Conservation (phyloP, 2,113 vertebrate species). For the Phalacrocorax pelagicus region DNA sequence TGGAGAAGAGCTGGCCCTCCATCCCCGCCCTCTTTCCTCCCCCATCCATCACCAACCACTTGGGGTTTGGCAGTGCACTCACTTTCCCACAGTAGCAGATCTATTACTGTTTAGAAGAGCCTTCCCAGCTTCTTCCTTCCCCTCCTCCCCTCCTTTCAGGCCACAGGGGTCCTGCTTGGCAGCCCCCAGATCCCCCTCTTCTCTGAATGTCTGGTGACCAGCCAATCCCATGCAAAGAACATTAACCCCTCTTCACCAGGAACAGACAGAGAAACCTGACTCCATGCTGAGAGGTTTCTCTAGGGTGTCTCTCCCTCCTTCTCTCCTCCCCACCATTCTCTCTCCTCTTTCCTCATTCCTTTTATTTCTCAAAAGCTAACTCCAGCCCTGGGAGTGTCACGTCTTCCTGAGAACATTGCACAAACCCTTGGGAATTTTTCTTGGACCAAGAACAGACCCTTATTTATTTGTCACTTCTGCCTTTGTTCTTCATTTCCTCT, state of each 20-base stretch:
- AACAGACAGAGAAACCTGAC: slow-evolving; percentile 39
- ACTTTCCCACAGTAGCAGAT: slow-evolving; percentile 70
- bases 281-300: slow-evolving; percentile 32
- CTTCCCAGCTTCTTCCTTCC: slow-evolving; percentile 20
- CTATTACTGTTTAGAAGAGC: slow-evolving; percentile 56
- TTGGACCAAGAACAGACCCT: slow-evolving; percentile 51
- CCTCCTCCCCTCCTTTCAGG: slow-evolving; percentile 49
- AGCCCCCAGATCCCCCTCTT: slow-evolving; percentile 36
- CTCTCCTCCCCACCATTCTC: neutral
- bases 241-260: slow-evolving; percentile 21
- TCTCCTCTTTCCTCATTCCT: neutral
- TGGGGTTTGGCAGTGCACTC: slow-evolving; percentile 61
- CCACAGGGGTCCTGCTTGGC: slow-evolving; percentile 66
- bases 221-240: slow-evolving; percentile 57
- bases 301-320: neutral
- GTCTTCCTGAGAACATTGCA: neutral
- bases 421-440: slow-evolving; percentile 31
- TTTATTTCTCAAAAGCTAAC: slow-evolving; percentile 12
- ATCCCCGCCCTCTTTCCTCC: slow-evolving; percentile 3
- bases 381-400: neutral
- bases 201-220: slow-evolving; percentile 48
- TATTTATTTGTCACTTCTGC: slow-evolving; percentile 65
- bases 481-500: slow-evolving; percentile 69
- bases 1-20: neutral
- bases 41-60: slow-evolving; percentile 45